These are phyloP conservation scores for Mormyrops attenuatus DNA, from an alignment of 2,797 vertebrate genomes.

Conservation along the genomic window DNA sequence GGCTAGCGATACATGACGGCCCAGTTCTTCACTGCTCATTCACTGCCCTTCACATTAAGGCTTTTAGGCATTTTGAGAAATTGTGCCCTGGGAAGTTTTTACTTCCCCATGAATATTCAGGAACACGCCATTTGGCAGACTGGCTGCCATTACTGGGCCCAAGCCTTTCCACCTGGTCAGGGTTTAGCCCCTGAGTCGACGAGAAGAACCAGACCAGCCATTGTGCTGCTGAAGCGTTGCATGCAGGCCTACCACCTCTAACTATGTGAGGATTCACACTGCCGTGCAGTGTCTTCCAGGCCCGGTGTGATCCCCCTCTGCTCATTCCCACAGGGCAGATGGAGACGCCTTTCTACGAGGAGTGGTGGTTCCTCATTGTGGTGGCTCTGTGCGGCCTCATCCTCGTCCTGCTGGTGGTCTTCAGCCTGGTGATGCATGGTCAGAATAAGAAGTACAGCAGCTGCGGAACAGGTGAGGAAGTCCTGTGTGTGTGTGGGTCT, in stretches of 20 bases:
- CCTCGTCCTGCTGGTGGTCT: conserved; percentile 76
- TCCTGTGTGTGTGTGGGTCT: not conserved
- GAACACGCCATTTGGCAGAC: not conserved
- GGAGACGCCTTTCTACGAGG: conserved; percentile 82
- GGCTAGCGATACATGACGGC: not conserved
- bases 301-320: not conserved
- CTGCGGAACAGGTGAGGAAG: conserved; percentile 67
- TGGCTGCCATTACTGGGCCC: not conserved
- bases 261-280: not conserved
- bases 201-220: not conserved
- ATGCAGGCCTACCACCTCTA: not conserved
- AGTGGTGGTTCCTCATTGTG: conserved; percentile 96
- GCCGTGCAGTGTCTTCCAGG: not conserved
- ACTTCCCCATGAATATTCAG: not conserved
- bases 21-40: not conserved
- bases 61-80: not conserved
- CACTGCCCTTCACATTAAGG: not conserved
- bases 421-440: conserved; percentile 75
- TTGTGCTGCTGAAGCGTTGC: not conserved
- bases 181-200: not conserved
- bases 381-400: conserved; percentile 82
- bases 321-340: conserved; percentile 62
- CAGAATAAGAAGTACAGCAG: conserved; percentile 81
- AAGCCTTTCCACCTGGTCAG: not conserved
- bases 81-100: not conserved